Evolutionary conservation across 1,140 invertebrate genomes (phyloP).

Genomic region (Nasonia longicornis): DNA sequence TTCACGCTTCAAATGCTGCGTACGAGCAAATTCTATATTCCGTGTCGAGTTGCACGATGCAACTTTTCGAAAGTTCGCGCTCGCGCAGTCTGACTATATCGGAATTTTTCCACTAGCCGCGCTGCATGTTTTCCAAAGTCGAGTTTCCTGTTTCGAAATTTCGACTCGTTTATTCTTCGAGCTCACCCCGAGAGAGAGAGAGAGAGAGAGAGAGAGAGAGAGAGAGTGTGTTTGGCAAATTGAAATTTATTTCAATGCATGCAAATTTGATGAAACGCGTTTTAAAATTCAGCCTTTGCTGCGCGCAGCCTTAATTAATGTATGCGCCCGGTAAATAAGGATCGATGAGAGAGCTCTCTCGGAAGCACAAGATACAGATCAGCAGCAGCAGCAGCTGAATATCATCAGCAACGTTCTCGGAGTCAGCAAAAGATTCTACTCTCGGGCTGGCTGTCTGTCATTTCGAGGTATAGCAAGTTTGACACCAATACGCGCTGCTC

Average conservation of each 20-base stretch:
- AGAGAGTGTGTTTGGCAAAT: not conserved
- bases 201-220: no score
- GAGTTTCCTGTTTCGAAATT: not conserved
- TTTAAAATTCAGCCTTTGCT: not conserved
- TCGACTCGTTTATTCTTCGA: not conserved
- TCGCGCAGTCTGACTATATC: not conserved
- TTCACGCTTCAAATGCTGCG: no score
- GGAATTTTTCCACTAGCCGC: not conserved
- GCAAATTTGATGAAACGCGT: not conserved
- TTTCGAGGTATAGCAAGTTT: slow-evolving; percentile 45
- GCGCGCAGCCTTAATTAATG: not conserved
- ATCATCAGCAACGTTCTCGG: not conserved
- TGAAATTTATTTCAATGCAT: not conserved
- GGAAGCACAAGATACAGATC: not conserved
- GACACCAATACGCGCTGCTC: slow-evolving; percentile 51
- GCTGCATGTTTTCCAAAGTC: not conserved
- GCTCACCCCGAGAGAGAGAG: not conserved
- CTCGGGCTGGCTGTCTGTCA: slow-evolving; percentile 1
- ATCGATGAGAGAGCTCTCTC: slow-evolving; percentile 1
- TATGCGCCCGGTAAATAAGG: not conserved
- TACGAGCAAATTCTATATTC: no score
- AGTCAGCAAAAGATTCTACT: not conserved
- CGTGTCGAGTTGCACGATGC: no score
- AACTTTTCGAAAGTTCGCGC: not conserved
- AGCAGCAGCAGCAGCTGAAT: not conserved